Evolutionary conservation across 2,113 vertebrate genomes (phyloP), one percentile per base, ranked within the genome.

Genomic region (Ceyx cyanopectus): DNA sequence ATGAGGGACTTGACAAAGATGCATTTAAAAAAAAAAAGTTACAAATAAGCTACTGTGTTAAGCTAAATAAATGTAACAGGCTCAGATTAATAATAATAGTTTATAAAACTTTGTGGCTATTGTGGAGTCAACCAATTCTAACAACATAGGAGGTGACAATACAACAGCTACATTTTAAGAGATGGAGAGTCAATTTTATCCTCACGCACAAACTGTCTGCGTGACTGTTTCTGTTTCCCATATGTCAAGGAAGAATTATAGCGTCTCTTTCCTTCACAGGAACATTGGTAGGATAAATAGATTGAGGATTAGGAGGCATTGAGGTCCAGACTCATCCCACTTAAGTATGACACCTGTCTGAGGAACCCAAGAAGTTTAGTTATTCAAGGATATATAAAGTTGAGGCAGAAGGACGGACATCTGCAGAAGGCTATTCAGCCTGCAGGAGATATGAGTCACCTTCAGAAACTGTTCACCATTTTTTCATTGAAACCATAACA

Each of bases 211-310:
- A 94, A 68, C 29, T 57, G 62, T 81, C 58, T 65, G 66, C 0
- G 0, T 92, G 89, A 87, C 84, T 95, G 66, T 94, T 93, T 85
- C 89, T 69, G 50, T 66, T 92, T 30, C 70, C 87, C 91, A 92
- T 93, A 91, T 95, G 94, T 82, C 78, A 91, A 16, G 9, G 13
- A 91, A 73, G 84, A 87, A 89, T 89, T 94, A 94, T 32, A 94
- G 54, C 87, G 92, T 72, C 23, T 92, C 66, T 58, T 92, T 87
- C 78, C 45, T 85, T 94, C 81, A 79, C 94, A 95, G 84, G 81
- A 91, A 89, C 0, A 0, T 45, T 95, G 93, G 74, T 91, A 94
- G 91, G 94, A 91, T 92, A 95, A 96, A 94, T 94, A 95, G 54
- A 37, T 22, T 53, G 84, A 76, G 62, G 69, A 89, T 57, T 75